These are phyloP conservation scores for Cyprinella venusta DNA, from an alignment of 2,797 vertebrate genomes.

Conservation along the genomic window DNA sequence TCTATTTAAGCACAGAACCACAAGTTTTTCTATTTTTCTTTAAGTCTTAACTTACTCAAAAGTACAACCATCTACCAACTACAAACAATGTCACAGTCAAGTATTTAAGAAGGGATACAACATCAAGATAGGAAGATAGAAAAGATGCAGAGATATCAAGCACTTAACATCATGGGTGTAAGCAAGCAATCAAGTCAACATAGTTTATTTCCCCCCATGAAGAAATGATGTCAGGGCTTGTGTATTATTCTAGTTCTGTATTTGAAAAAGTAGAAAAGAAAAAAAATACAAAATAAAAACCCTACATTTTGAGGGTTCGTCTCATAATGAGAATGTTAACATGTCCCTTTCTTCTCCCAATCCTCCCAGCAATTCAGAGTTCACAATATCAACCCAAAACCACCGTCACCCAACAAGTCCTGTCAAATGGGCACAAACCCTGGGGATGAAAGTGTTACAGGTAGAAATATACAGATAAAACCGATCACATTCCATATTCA, in stretches of 20 bases:
- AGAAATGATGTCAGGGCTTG: slow-evolving; percentile 66
- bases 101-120: slow-evolving; percentile 80
- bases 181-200: slow-evolving; percentile 68
- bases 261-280: slow-evolving; percentile 52
- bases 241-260: slow-evolving; percentile 58
- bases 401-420: slow-evolving; percentile 9
- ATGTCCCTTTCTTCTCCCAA: background rate
- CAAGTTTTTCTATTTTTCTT: slow-evolving; percentile 75
- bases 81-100: slow-evolving; percentile 88
- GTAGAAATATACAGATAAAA: slow-evolving; percentile 67
- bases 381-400: background rate
- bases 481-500: slow-evolving; percentile 67
- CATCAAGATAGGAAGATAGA: slow-evolving; percentile 80
- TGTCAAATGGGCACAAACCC: slow-evolving; percentile 22
- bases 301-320: slow-evolving; percentile 52
- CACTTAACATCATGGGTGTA: slow-evolving; percentile 72
- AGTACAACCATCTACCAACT: slow-evolving; percentile 94
- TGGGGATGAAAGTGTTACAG: slow-evolving; percentile 59
- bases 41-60: slow-evolving; percentile 70
- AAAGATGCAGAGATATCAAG: slow-evolving; percentile 73
- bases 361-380: slow-evolving; percentile 16
- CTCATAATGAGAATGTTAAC: slow-evolving; percentile 28
- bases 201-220: slow-evolving; percentile 45
- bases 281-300: slow-evolving; percentile 72
- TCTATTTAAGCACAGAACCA: slow-evolving; percentile 80